Evolutionary conservation across 2,888 invertebrate species (phyloP).

Genomic region (Cataglyphis altisquamis): DNA sequence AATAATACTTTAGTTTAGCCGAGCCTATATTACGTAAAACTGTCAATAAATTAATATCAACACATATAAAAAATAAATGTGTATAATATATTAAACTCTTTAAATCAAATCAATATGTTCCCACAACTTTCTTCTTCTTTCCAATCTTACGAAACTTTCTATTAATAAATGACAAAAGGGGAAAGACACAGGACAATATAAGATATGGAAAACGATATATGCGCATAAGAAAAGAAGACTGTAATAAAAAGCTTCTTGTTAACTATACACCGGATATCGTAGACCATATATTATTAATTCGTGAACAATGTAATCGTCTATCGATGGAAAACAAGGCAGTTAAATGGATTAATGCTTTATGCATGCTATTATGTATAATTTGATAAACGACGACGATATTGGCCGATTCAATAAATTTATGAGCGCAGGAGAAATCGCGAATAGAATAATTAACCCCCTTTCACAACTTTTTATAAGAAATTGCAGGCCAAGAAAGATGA

Average conservation of each 20-base stretch:
- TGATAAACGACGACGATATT: not conserved
- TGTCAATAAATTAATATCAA: not conserved
- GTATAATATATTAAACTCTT: not conserved
- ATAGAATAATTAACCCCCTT: slow-evolving; percentile 5
- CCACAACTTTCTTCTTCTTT: not conserved
- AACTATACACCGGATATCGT: not conserved
- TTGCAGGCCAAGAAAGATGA: not conserved
- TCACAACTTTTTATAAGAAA: not conserved
- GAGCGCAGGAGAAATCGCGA: slow-evolving; percentile 14
- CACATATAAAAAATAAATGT: not conserved
- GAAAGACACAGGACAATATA: not conserved
- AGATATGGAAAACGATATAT: not conserved
- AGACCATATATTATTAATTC: slow-evolving; percentile 19
- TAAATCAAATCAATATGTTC: not conserved
- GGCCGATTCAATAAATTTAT: slow-evolving; percentile 1
- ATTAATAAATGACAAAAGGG: not conserved
- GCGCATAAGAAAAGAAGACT: slow-evolving; percentile 1
- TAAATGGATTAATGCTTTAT: slow-evolving; percentile 18
- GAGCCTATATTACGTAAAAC: not conserved
- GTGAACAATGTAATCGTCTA: slow-evolving; percentile 14
- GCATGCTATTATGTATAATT: slow-evolving; percentile 17
- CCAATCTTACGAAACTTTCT: not conserved
- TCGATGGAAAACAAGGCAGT: not conserved
- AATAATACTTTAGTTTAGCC: not conserved
- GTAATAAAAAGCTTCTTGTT: not conserved